Evolutionary conservation across 2,888 invertebrate genomes (phyloP).

Genomic region (Aspidapion aeneum): DNA sequence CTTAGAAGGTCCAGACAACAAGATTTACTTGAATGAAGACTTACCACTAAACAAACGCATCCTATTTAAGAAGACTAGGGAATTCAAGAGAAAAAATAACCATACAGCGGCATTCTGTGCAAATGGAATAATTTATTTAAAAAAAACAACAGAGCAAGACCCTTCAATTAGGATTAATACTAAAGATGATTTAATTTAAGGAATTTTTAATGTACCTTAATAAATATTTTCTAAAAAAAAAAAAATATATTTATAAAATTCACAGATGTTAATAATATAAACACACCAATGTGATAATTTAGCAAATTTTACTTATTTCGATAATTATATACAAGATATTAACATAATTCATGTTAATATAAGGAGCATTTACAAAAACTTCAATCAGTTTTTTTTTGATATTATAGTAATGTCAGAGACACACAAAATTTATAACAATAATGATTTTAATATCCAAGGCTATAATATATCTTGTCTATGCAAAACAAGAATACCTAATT

Average conservation of each 20-base stretch:
- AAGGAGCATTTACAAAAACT: background rate
- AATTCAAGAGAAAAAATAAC: slow-evolving; percentile 4
- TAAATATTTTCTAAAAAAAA: background rate
- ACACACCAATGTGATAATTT: background rate
- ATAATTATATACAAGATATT: background rate
- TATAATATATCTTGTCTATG: background rate
- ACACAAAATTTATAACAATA: background rate
- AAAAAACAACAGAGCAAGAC: slow-evolving; percentile 6
- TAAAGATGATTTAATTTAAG: background rate
- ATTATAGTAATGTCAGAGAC: background rate
- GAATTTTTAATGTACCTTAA: background rate
- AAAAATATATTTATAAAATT: background rate
- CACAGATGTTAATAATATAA: background rate
- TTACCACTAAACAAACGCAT: slow-evolving; percentile 7
- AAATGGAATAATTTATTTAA: slow-evolving; percentile 6
- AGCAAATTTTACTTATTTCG: background rate
- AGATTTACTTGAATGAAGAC: slow-evolving; percentile 12
- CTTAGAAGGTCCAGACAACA: slow-evolving; percentile 1
- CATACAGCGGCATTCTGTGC: slow-evolving; percentile 5
- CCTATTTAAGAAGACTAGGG: slow-evolving; percentile 8
- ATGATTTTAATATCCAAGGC: background rate
- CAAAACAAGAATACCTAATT: background rate
- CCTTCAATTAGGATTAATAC: slow-evolving; percentile 5
- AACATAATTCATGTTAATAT: background rate
- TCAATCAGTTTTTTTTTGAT: background rate